phyloP scores from a whole-genome alignment of 2,113 vertebrate species.

The Cyanistes caeruleus region DNA sequence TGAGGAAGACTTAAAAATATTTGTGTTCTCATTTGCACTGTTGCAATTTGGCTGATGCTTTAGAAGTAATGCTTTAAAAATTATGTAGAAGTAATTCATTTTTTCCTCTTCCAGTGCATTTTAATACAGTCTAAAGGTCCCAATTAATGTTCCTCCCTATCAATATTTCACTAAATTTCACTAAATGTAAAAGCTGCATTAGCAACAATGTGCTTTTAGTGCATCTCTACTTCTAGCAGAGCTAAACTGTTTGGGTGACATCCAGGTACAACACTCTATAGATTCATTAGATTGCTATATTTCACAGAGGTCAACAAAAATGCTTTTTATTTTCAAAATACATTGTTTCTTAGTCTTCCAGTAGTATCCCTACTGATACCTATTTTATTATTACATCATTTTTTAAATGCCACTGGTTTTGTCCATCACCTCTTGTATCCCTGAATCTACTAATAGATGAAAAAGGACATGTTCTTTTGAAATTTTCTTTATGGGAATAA shows the following conservation, averaged over 20 bases:
- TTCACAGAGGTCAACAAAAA: not conserved
- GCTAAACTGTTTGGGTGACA: not conserved
- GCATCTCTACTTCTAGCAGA: slow-evolving; percentile 21
- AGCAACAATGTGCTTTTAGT: slow-evolving; percentile 27
- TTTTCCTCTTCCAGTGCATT: slow-evolving; percentile 40
- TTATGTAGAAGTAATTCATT: slow-evolving; percentile 45
- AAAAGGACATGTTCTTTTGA: not conserved
- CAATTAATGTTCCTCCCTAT: slow-evolving; percentile 44
- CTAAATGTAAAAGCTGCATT: slow-evolving; percentile 43
- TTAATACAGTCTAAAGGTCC: slow-evolving; percentile 52
- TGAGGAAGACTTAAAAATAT: slow-evolving; percentile 49
- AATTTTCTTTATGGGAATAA: not conserved
- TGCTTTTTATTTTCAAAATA: not conserved
- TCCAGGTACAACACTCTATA: not conserved
- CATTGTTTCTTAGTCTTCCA: not conserved
- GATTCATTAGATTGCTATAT: not conserved
- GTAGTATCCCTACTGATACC: not conserved
- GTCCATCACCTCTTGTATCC: not conserved
- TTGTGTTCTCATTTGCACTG: slow-evolving; percentile 35
- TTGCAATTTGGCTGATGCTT: slow-evolving; percentile 8
- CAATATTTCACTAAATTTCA: slow-evolving; percentile 32
- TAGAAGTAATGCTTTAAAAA: slow-evolving; percentile 45
- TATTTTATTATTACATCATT: not conserved
- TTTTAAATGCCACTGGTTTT: not conserved
- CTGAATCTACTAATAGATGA: not conserved